Percentiles rank a stretch among this genome's conserved stretches.
phyloP scores from a whole-genome alignment of 2,113 vertebrate genomes.

The Micronycteris hirsuta region DNA sequence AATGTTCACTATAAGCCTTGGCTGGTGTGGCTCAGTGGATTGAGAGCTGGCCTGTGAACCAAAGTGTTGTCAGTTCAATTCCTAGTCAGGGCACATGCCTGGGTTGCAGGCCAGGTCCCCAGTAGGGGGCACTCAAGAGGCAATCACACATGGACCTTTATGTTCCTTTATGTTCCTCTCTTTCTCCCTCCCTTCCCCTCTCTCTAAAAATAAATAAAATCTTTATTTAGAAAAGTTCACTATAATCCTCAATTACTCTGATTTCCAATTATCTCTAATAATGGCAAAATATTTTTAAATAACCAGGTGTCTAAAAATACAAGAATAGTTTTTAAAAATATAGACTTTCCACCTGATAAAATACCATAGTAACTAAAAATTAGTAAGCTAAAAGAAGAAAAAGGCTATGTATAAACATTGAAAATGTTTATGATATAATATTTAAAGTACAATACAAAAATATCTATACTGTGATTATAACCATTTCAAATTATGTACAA shows the following conservation, averaged over 20 bases:
- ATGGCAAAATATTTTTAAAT: background rate
- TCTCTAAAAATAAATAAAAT: background rate
- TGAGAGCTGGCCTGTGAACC: no score
- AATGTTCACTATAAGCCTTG: background rate
- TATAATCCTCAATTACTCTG: background rate
- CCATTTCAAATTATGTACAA: background rate
- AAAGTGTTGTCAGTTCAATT: no score
- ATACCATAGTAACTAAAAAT: background rate
- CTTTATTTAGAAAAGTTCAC: background rate
- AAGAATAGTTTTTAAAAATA: background rate
- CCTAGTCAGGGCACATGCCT: no score
- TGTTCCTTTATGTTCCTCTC: no score
- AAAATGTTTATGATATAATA: background rate
- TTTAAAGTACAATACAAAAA: conserved; percentile 22
- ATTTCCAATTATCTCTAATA: background rate
- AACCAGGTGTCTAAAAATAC: background rate
- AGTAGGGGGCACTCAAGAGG: no score
- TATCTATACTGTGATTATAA: background rate
- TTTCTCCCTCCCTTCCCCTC: no score
- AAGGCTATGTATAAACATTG: background rate
- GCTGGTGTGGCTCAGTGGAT: no score
- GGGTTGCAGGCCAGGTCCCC: no score
- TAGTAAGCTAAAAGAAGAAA: background rate
- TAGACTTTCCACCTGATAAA: background rate
- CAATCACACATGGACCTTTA: no score